phyloP scores from a whole-genome alignment of 1,140 invertebrate genomes.

The Augochlora pura region DNA sequence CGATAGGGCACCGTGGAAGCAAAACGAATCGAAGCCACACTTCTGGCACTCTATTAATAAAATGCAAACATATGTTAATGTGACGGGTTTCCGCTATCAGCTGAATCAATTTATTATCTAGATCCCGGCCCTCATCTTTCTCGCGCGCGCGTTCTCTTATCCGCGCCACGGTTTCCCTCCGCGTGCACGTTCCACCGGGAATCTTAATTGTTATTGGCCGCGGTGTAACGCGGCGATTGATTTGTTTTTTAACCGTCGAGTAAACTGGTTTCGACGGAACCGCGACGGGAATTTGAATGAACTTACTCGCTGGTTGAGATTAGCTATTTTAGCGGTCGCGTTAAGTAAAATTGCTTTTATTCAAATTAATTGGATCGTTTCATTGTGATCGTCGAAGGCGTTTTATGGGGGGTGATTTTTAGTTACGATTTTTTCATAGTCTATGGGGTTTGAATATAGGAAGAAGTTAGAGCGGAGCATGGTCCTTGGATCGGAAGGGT shows the following conservation, averaged over 20 bases:
- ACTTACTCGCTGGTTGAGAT: no score
- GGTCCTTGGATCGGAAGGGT: no score
- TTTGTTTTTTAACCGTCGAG: not conserved
- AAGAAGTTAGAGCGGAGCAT: no score
- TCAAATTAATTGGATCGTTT: no score
- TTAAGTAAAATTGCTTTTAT: no score
- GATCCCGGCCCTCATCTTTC: conserved; percentile 1
- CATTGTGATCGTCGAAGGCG: no score
- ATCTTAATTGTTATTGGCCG: not conserved
- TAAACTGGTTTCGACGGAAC: no score
- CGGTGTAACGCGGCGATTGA: not conserved
- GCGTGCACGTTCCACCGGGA: not conserved
- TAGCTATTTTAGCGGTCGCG: not conserved
- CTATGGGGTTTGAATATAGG: no score
- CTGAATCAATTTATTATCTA: conserved; percentile 38
- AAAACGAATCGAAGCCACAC: conserved; percentile 34
- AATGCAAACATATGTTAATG: conserved; percentile 43
- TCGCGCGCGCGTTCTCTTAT: not conserved
- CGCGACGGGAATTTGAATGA: no score
- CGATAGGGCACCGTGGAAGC: conserved; percentile 21
- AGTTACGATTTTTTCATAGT: no score
- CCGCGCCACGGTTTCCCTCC: not conserved
- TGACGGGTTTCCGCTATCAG: conserved; percentile 14
- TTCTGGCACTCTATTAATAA: conserved; percentile 44
- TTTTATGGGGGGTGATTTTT: no score